Base-by-base conservation (phyloP, 1,140 invertebrate genomes). In the Hormaphis cornu region DNA sequence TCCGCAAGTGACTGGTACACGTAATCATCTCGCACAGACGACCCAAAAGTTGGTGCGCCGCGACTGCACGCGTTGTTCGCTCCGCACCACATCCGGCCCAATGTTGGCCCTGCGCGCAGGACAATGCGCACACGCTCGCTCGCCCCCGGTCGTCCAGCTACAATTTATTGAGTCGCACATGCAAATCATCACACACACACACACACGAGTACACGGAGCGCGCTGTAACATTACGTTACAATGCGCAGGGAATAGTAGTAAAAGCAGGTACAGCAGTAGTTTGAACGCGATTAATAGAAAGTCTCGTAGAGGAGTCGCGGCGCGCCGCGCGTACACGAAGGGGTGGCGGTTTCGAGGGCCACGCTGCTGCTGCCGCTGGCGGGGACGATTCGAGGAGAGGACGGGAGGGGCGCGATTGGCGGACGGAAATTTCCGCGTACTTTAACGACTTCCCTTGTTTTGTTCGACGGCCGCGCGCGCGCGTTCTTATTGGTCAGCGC, bases 361-460 rank as follows among this genome's bases (percentile, higher is more conserved):
- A n/a, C n/a, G n/a, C n/a, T n/a, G n/a, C n/a, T n/a, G n/a, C n/a
- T n/a, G 16, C 12, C 4, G 42, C 4, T 46, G 16, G 42, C 5
- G 5, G 42, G 42, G 42, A 46, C 35, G 48, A 9, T 0, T 2
- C 7, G 26, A 3, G n/a, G 14, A 30, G 28, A 66, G 28, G 61
- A 48, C 28, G 28, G 42, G 61, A 14, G 42, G 61, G 61, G 61
- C 44, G 44, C 61, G 61, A 66, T 66, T 66, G 61, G 61, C 61
- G 61, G 40, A 66, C 61, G 61, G 61, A 66, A 66, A 66, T 66
- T 66, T 66, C 61, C 44, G 61, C 20, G 61, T 66, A 50, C 61
- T 66, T 66, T 66, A 66, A 66, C 61, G 61, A 66, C 61, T 66
- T 66, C 61, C 61, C 61, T 66, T 66, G 61, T 66, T 66, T 66